Base-by-base conservation (phyloP, 1,140 invertebrate genomes). In the Brachionus angularis region DNA sequence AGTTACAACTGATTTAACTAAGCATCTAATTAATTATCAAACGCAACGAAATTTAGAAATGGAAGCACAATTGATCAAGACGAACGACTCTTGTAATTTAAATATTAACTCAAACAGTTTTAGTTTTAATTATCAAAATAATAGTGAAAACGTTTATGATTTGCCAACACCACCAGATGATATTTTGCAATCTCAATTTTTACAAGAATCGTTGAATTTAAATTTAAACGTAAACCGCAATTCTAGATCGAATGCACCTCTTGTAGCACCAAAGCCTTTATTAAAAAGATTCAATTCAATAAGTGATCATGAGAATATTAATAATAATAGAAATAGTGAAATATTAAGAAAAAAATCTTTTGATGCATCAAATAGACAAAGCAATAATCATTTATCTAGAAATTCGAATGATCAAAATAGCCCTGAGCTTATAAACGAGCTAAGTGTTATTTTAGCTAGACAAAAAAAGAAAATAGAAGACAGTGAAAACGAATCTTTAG, bases 401-500 rank as follows among this genome's bases (percentile, higher is more conserved):
- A 12, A 8, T 7, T 50, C 62, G 1, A 46, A 29, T 27, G n/a
- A 47, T 10, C 33, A 10, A n/a, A 23, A 33, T 23, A 21, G 31
- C 4, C n/a, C 31, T 34, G 46, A 46, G n/a, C n/a, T n/a, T n/a
- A n/a, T n/a, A 16, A 50, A 27, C 18, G 62, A 67, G 31, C 29
- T 67, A 14, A 44, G 39, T 46, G 27, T 10, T 7, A 50, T 67
- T 14, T 50, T 67, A 25, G 62, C 62, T 25, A 46, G 62, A 29
- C 62, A 67, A 23, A 67, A 67, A 29, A 67, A 67, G 44, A 67
- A 67, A 67, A 67, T 67, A 33, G 62, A 67, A 46, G 62, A 67
- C 12, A 46, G 62, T 23, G 46, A 50, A 18, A 64, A 47, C 58
- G 23, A 44, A 42, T 42, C 10, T 42, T 10, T 10, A 42, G 10